Base-by-base conservation (phyloP, 1,140 invertebrate genomes). In the Tetragonula clypearis region DNA sequence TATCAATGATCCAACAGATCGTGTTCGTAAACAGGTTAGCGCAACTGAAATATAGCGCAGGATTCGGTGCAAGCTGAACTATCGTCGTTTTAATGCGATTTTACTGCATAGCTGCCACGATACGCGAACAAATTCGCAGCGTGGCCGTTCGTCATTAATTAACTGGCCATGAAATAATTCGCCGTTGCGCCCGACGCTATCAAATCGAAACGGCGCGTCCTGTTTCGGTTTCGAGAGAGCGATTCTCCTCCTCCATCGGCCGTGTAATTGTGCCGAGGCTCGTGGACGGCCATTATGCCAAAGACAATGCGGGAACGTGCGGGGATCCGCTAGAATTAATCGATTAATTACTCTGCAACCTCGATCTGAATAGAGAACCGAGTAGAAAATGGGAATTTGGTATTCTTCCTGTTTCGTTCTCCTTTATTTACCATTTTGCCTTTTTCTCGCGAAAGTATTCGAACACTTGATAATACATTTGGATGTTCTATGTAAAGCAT, bases 141-240 rank as follows among this genome's bases (percentile, higher is more conserved):
- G 56, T 2, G 17, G 30, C 19, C 6, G 65, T 2, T 66, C n/a
- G 55, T 58, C 82, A 78, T 69, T 83, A 60, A 83, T 83, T 71
- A 83, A 58, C 75, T 78, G n/a, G 35, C 21, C n/a, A 23, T 35
- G 74, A 69, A 83, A 78, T 83, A 78, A 83, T 83, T 83, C 69
- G 53, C 65, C 35, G 21, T n/a, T 65, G 58, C 49, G 8, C 21
- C 30, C 17, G 9, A 21, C 15, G 14, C 17, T 78, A 66, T 79
- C 77, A 68, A 79, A 35, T 56, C 65, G 53, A 69, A 79, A 69
- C 78, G 53, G 8, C 12, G 71, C 6, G n/a, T 12, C 14, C 41
- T 17, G 71, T 26, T 69, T 60, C 35, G 23, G 19, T 53, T 30
- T 19, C 21, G 75, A 83, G 41, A 8, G 69, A 71, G 19, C 75